Evolutionary conservation across 2,113 vertebrate species (phyloP), one percentile per base, ranked within the genome.

Genomic region (Marmota monax): DNA sequence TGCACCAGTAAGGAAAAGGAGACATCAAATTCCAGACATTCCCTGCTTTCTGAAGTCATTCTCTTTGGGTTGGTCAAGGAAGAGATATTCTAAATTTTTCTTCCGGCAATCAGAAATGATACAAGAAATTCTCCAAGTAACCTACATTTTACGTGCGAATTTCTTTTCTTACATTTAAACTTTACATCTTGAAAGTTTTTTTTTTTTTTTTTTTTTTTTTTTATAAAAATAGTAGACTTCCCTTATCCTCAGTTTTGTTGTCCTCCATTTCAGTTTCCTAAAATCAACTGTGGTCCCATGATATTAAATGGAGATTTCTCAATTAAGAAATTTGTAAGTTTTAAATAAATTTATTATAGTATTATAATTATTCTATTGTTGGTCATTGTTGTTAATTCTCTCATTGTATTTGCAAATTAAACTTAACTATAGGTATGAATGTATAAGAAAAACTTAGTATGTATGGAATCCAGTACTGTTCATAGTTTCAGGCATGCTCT

Each of bases 91-190:
- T 0, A 2, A 73, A 18, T 22, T 92, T 92, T 93, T 67, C 32
- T 92, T 95, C 13, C 72, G 34, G 39, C 48, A 70, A n/a, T 67
- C 79, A 63, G 39, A 76, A 14, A 39, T 61, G 14, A 72, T 45
- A 74, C n/a, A 27, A 92, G 29, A 32, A n/a, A 91, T 79, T 94
- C 25, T 83, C 37, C 18, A 85, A 69, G 9, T 85, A 85, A 69
- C 3, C 4, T 63, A 51, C 0, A 29, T 42, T 85, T 63, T 73
- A 56, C 29, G 78, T 10, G 25, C 25, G 3, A 27, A 11, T 27
- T 63, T 63, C 25, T 25, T 9, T 45, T 63, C 25, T 25, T 27
- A 63, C 61, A 63, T 63, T 63, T 27, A 10, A 63, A 10, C 61
- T 61, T 61, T 23, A 2, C 20, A 56, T 27, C 88, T 97, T 85